Evolutionary conservation across 2,797 vertebrate genomes (phyloP).

Genomic region (Meriones psammophilus): DNA sequence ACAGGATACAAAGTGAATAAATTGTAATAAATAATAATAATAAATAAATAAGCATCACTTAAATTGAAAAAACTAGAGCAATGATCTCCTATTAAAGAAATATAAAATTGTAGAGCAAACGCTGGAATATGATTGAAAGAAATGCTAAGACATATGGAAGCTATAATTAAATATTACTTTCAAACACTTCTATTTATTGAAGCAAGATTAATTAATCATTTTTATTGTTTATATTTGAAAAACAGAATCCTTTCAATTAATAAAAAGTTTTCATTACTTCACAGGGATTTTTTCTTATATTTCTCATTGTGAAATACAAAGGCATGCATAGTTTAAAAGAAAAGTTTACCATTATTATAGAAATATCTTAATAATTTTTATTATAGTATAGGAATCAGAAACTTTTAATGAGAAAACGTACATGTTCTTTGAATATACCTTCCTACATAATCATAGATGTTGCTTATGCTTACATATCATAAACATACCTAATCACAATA

Average conservation of each 20-base stretch:
- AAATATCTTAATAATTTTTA: background rate
- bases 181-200: background rate
- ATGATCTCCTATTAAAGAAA: background rate
- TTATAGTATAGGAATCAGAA: background rate
- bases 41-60: background rate
- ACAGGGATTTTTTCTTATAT: background rate
- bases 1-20: too few species aligned
- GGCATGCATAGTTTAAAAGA: background rate
- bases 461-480: background rate
- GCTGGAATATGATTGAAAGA: background rate
- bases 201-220: background rate
- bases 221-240: background rate
- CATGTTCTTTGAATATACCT: background rate
- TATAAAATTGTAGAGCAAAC: background rate
- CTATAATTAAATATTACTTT: slow-evolving; percentile 31
- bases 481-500: slow-evolving; percentile 16
- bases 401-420: slow-evolving; percentile 38
- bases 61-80: background rate
- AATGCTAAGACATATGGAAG: background rate
- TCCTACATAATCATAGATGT: background rate
- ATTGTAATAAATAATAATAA: too few species aligned
- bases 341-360: background rate
- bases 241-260: background rate
- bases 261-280: background rate
- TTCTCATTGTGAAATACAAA: slow-evolving; percentile 9